Conservation (phyloP, 2,888 invertebrate species). For the Drosophila histrio region DNA sequence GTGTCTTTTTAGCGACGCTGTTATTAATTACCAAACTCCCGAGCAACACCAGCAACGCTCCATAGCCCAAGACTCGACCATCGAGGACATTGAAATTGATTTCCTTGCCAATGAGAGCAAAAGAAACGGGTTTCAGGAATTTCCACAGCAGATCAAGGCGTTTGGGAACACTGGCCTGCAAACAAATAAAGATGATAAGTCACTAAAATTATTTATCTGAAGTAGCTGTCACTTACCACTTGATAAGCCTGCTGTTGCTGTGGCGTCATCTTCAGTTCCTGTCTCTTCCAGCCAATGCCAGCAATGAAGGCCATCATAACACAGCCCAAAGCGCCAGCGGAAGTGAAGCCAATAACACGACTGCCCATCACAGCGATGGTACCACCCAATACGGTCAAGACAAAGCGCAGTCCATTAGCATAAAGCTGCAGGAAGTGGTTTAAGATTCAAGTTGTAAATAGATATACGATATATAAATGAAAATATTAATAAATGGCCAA, state of each 20-base stretch:
- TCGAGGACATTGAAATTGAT: constrained; percentile 86
- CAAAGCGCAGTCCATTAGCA: constrained; percentile 84
- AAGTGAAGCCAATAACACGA: constrained; percentile 86
- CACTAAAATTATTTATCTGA: constrained; percentile 21
- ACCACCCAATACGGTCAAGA: constrained; percentile 87
- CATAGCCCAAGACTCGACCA: constrained; percentile 85
- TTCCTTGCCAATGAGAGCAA: constrained; percentile 91
- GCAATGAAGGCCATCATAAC: constrained; percentile 86
- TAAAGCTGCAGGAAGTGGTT: constrained; percentile 78
- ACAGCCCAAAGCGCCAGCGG: constrained; percentile 87
- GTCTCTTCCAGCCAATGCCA: constrained; percentile 85
- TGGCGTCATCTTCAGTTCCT: constrained; percentile 68
- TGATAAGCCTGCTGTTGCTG: constrained; percentile 74
- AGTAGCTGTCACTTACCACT: constrained; percentile 71
- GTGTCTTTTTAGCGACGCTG: constrained; percentile 53
- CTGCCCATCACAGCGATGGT: constrained; percentile 88
- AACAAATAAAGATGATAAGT: not conserved
- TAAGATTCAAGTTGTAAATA: not conserved
- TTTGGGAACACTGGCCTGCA: constrained; percentile 85
- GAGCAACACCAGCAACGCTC: constrained; percentile 83
- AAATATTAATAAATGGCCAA: too few relatives aligned
- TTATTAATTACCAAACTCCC: constrained; percentile 85
- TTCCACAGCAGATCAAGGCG: constrained; percentile 88
- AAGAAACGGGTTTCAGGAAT: constrained; percentile 90
- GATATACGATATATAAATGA: not conserved